Conservation (phyloP, 2,888 invertebrate genomes). For the Aspidiotus destructor region DNA sequence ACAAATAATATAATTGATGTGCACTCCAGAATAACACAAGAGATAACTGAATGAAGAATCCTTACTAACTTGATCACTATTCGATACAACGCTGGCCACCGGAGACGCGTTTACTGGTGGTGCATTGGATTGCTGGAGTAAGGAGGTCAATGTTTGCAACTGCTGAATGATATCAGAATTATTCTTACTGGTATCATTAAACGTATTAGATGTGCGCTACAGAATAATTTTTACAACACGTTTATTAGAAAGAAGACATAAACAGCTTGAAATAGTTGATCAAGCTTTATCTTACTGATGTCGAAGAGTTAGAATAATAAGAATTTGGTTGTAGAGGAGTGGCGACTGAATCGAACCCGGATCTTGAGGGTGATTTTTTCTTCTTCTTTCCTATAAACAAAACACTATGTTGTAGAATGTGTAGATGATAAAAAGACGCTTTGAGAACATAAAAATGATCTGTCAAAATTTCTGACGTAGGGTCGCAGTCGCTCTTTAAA, state of each 20-base stretch:
- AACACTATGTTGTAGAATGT: too few relatives aligned
- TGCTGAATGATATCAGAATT: slow-evolving; percentile 18
- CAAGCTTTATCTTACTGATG: neutral
- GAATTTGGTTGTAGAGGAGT: slow-evolving; percentile 11
- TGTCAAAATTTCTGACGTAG: too few relatives aligned
- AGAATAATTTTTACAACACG: neutral
- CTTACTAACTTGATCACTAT: slow-evolving; percentile 15
- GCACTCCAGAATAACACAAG: neutral
- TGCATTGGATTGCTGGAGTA: slow-evolving; percentile 22
- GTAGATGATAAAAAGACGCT: too few relatives aligned
- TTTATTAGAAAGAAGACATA: neutral
- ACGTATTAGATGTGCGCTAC: neutral
- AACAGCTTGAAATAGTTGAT: neutral
- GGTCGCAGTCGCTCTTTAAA: too few relatives aligned
- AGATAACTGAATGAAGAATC: neutral
- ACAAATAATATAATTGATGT: neutral
- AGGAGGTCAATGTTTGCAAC: slow-evolving; percentile 20
- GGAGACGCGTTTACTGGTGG: slow-evolving; percentile 18
- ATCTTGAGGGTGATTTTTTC: slow-evolving; percentile 21
- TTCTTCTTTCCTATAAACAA: slow-evolving; percentile 23
- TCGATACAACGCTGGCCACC: slow-evolving; percentile 2
- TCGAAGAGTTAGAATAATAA: slow-evolving; percentile 11
- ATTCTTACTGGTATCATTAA: slow-evolving; percentile 10
- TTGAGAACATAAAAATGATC: too few relatives aligned
- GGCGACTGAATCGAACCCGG: slow-evolving; percentile 9